A percentile compares a stretch with the other conserved stretches of the same genome.
Evolutionary conservation across 2,888 invertebrate species (phyloP).

Genomic region (Listrodromus nycthemerus): DNA sequence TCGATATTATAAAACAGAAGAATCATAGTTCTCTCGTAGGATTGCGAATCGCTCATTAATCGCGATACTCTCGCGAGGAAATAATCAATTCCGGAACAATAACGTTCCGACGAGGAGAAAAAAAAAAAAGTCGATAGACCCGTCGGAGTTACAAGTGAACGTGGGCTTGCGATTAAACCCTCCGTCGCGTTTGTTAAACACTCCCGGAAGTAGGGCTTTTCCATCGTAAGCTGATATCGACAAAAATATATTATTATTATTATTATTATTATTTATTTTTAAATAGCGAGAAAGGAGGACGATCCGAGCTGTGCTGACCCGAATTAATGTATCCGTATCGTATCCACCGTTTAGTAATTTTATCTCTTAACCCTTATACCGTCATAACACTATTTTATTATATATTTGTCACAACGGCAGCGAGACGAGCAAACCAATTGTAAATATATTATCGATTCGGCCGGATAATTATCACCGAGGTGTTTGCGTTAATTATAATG

Average conservation of each 20-base stretch:
- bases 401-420: constrained; percentile 25
- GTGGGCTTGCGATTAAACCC: constrained; percentile 10
- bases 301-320: constrained; percentile 45
- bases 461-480: constrained; percentile 14
- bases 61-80: constrained; percentile 6
- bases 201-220: constrained; percentile 24
- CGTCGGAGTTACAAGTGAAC: not conserved
- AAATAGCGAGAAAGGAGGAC: constrained; percentile 32
- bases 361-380: constrained; percentile 53
- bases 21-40: not conserved
- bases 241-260: not conserved
- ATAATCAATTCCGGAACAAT: constrained; percentile 4
- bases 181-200: constrained; percentile 7
- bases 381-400: constrained; percentile 43
- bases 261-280: not conserved
- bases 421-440: constrained; percentile 48
- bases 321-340: constrained; percentile 48
- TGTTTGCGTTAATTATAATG: not conserved
- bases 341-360: constrained; percentile 57
- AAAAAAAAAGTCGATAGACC: constrained; percentile 2
- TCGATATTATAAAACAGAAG: not conserved
- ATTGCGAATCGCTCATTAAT: not conserved
- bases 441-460: constrained; percentile 6
- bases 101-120: not conserved
- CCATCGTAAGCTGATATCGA: constrained; percentile 5